phyloP scores from a whole-genome alignment of 2,113 vertebrate species.

The Tachycineta bicolor region DNA sequence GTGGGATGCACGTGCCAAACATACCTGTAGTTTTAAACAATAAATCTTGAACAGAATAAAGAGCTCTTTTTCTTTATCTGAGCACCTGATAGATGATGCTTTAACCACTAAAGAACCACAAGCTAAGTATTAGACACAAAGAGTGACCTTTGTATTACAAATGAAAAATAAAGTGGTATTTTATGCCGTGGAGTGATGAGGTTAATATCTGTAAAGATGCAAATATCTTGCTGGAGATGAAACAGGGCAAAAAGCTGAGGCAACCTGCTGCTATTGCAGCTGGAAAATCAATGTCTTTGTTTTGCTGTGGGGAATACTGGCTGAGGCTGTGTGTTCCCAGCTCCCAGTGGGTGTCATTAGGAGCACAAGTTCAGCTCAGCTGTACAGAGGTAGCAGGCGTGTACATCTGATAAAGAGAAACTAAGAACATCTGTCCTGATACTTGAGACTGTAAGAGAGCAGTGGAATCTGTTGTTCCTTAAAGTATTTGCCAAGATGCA shows the following conservation, averaged over 20 bases:
- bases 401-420: not conserved
- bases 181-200: not conserved
- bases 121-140: not conserved
- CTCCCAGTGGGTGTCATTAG: constrained; percentile 48
- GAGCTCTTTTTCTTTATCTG: not conserved
- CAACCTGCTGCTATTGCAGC: not conserved
- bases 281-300: constrained; percentile 12
- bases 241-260: not conserved
- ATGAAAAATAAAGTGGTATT: not conserved
- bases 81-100: not conserved
- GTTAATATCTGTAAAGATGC: not conserved
- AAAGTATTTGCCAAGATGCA: not conserved
- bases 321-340: not conserved
- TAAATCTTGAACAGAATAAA: not conserved
- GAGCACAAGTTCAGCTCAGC: not conserved
- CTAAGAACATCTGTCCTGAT: not conserved
- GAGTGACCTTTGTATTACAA: not conserved
- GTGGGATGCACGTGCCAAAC: not conserved
- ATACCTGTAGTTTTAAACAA: not conserved
- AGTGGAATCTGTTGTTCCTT: not conserved
- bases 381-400: not conserved
- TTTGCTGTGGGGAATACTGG: constrained; percentile 25
- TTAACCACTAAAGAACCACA: not conserved
- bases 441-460: not conserved
- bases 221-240: not conserved